Conservation (phyloP, 2,888 invertebrate species). For the Lottia gigantea region DNA sequence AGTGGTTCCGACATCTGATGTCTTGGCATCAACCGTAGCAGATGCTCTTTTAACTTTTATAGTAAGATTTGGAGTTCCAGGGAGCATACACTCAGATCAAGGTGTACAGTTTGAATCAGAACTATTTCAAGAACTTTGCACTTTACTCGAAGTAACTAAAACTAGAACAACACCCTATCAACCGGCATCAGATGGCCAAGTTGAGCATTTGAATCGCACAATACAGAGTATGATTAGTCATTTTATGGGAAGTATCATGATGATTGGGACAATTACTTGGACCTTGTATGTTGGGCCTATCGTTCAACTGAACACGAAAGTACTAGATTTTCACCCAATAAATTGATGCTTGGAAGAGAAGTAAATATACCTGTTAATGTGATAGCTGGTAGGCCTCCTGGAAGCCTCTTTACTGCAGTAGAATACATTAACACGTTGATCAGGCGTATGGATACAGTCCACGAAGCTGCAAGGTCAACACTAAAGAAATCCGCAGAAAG, state of each 20-base stretch:
- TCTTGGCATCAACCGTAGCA: constrained; percentile 1
- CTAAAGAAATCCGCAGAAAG: background rate
- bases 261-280: background rate
- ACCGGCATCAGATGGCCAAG: background rate
- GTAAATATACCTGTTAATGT: background rate
- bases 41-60: background rate
- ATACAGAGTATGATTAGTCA: background rate
- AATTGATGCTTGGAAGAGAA: background rate
- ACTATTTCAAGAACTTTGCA: background rate
- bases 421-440: background rate
- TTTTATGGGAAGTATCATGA: background rate
- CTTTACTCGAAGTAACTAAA: background rate
- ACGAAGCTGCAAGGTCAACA: background rate
- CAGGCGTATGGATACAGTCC: background rate
- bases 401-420: background rate
- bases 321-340: background rate
- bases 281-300: background rate
- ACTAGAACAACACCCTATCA: background rate
- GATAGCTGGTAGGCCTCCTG: background rate
- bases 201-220: constrained; percentile 1
- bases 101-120: background rate
- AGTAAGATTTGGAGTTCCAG: constrained; percentile 1
- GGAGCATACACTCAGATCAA: constrained; percentile 11
- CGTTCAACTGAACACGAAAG: constrained; percentile 3
- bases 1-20: background rate